Evolutionary conservation across 2,888 invertebrate species (phyloP), one percentile per base, ranked within the genome.

Genomic region (Orchesella flavescens): DNA sequence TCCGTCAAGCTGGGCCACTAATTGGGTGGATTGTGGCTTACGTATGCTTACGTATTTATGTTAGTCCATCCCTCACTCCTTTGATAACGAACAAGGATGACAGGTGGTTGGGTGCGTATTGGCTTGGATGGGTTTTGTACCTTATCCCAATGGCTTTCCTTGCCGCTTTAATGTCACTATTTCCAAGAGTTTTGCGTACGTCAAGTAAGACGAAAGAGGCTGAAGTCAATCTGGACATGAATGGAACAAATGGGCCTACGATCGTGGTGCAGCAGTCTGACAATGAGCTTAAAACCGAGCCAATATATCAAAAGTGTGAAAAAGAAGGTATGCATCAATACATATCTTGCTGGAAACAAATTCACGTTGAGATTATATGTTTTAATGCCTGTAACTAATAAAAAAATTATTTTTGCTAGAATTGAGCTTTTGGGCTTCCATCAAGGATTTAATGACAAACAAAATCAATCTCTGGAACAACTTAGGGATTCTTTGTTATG

Each of bases 161-260:
- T 10, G 93, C 93, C 0, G 91, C 92, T 13, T 90, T 94, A 1
- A 89, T 94, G 19, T 93, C 93, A 0, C 91, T 94, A 79, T 94
- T 94, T 87, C 94, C 94, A 0, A 93, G 93, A 88, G 93, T 81
- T 13, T 57, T 81, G 15, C 80, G 76, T 1, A 65, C 75, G 13
- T 21, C 76, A 1, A 71, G 57, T 5, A 83, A 78, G 49, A 57
- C 1, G 19, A 73, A 17, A 10, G 19, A 55, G 2, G 21, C 59
- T 46, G 43, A 71, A 63, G 57, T 55, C n/a, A 74, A 69, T 23
- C 69, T 76, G 57, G 80, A 73, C 57, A 34, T 81, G 44, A 63
- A 71, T n/a, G 65, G 24, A 23, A 23, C 77, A 15, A n/a, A 57
- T 19, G 57, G 57, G 3, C 13, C 65, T 5, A 55, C n/a, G 17